Base-by-base conservation (phyloP, 2,797 vertebrate species). In the Huso huso region DNA sequence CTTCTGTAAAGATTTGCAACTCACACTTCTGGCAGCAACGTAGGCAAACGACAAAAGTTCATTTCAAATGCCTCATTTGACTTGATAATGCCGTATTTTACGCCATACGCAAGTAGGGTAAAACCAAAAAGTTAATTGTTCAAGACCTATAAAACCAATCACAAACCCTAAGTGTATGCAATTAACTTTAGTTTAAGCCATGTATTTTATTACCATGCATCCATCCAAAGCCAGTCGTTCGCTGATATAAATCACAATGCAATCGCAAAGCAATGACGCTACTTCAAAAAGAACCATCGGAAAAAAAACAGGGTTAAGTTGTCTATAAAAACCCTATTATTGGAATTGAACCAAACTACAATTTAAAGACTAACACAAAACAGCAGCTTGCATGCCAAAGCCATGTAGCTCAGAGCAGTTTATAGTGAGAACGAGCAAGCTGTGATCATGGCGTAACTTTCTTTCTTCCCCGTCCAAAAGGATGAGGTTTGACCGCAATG, bases 11-110 rank as follows among this genome's bases (percentile, higher is more conserved):
- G 79, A 87, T 81, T 81, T 73, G 79, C 79, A 79, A 76, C 79
- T 84, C 84, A 86, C 84, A 83, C 84, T 83, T 81, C 83, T 86
- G 86, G 86, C 86, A 84, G 80, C 79, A 78, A 80, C 81, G 81
- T 83, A 83, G 82, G 85, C 83, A 83, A 81, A 84, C 81, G 83
- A 84, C 78, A 81, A 86, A 85, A 80, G 86, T 85, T 88, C 79
- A 86, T 84, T 80, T 84, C 84, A 86, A 86, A 86, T 73, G 78
- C 79, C 82, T 73, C 62, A 77, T 80, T 83, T 82, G 68, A 77
- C 72, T 83, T 79, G 71, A 73, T 63, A 61, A 77, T 37, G 23
- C 23, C 23, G 23, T 37, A 37, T 37, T 37, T 3, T 37, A 37
- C 23, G 71, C 71, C 73, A 69, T 73, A 73, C 73, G 76, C 70